Conservation (phyloP, 2,113 vertebrate species). For the Chitala chitala region DNA sequence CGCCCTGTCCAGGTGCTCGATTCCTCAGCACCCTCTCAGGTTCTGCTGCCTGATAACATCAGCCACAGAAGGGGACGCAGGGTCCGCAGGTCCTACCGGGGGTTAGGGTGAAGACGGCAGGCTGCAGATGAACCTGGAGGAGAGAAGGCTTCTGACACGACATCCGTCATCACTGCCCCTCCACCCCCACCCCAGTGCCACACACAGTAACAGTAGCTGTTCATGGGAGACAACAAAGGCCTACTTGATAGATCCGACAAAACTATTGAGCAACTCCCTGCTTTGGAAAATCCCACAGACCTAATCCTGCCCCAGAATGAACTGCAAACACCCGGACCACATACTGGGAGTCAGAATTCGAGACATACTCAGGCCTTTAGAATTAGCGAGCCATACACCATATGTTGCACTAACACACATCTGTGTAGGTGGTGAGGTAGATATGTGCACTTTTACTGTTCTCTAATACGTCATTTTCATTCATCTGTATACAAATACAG, state of each 20-base stretch:
- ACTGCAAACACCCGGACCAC: not conserved
- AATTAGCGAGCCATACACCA: not conserved
- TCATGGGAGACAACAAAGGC: not conserved
- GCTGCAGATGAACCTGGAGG: not conserved
- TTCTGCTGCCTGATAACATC: not conserved
- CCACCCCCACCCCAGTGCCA: not conserved
- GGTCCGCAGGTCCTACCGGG: not conserved
- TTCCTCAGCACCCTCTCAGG: not conserved
- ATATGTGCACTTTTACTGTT: no score
- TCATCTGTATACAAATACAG: not conserved
- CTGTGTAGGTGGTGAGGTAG: no score
- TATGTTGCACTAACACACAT: no score
- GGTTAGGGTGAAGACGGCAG: not conserved
- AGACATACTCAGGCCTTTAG: not conserved
- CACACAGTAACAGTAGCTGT: not conserved
- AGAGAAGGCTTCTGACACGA: not conserved
- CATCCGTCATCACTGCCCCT: conserved; percentile 1
- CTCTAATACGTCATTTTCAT: no score
- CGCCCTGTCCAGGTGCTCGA: not conserved
- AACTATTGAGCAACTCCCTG: not conserved
- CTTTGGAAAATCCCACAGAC: not conserved
- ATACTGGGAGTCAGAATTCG: not conserved
- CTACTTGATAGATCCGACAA: not conserved
- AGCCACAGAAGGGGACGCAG: not conserved
- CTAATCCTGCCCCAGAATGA: not conserved